Evolutionary conservation across 2,797 vertebrate species (phyloP), one percentile per base, ranked within the genome.

Genomic region (Alauda arvensis): DNA sequence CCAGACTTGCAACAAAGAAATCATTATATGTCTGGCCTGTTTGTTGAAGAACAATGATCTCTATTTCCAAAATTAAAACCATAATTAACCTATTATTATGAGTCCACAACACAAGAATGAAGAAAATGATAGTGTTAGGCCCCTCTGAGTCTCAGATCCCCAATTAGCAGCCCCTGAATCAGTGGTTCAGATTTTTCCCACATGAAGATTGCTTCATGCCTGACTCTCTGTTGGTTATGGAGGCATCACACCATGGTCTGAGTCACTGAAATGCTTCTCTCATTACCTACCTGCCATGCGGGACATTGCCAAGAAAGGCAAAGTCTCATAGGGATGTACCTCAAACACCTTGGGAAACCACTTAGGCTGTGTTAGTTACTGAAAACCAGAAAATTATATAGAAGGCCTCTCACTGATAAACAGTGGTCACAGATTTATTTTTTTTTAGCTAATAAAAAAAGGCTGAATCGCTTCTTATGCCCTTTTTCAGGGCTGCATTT

Each of bases 1-100:
- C 77, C 90, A 91, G 79, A 55, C 46, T 92, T 82, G 18, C 68
- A 94, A 94, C 93, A 94, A 93, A 95, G 85, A 95, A 92, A 76
- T 82, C 65, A 90, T 82, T 85, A 81, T 55, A 31, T 82, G 26
- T 92, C 91, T 91, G 66, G 60, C 77, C 77, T 91, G 48, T 87
- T 45, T 34, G 1, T 59, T 91, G 87, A 76, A 89, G 88, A 90
- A 93, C 76, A 93, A 79, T 69, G 53, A 80, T 87, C 75, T 89
- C 8, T 40, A 82, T 91, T 94, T 87, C 77, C 61, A 84, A 87
- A 94, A 92, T 94, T 93, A 57, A 89, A 94, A 52, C 90, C 66
- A 71, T 78, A 90, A 92, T 88, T 77, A 87, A 91, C 75, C 56
- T 83, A 74, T 94, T 89, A 86, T 88, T 93, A 76, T 88, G 34